Conservation (phyloP, 1,140 invertebrate genomes). For the Papilio glaucus region DNA sequence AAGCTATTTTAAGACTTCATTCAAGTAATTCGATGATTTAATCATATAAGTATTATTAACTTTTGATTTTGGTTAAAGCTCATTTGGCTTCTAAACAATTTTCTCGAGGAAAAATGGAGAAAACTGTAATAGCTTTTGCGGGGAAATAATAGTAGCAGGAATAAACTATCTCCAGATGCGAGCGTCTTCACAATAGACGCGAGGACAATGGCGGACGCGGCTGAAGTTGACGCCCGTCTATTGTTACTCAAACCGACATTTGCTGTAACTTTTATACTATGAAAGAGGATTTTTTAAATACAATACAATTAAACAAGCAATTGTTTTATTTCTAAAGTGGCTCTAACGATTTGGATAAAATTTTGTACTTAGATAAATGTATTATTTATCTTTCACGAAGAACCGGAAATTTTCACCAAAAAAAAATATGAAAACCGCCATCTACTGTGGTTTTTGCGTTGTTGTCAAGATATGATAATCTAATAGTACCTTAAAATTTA, state of each 20-base stretch:
- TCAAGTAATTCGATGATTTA: too few relatives aligned
- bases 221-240: not conserved
- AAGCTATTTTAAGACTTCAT: too few relatives aligned
- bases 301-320: too few relatives aligned
- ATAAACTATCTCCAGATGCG: not conserved
- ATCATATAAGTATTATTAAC: too few relatives aligned
- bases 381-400: too few relatives aligned
- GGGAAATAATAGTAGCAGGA: not conserved
- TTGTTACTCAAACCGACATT: slow-evolving; percentile 4
- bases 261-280: not conserved
- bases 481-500: too few relatives aligned
- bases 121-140: not conserved
- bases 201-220: not conserved
- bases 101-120: not conserved
- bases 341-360: not conserved
- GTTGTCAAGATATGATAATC: too few relatives aligned
- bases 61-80: too few relatives aligned
- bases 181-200: not conserved
- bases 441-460: too few relatives aligned
- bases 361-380: too few relatives aligned
- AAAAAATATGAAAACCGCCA: too few relatives aligned
- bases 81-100: not conserved
- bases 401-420: too few relatives aligned
- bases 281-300: not conserved
- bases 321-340: not conserved